Percentiles rank a stretch among this genome's conserved stretches.
Evolutionary conservation across 2,888 invertebrate species (phyloP).

Genomic region (Xanthia icteritia): DNA sequence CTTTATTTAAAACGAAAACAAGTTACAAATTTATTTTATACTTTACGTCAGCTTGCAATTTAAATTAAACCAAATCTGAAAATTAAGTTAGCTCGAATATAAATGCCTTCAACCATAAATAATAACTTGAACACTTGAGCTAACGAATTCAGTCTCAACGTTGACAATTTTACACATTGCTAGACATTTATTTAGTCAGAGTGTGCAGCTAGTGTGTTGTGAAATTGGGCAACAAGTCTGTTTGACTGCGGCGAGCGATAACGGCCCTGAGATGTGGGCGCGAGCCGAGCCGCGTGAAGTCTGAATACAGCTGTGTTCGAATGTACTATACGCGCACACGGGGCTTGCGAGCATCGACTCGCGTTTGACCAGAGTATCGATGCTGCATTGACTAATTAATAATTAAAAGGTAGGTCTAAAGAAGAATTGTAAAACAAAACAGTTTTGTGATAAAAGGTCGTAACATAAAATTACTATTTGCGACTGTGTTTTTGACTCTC

Average conservation of each 20-base stretch:
- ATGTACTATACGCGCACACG: neutral
- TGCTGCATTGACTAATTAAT: neutral
- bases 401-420: neutral
- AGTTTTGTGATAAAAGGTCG: neutral
- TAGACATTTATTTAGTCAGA: slow-evolving; percentile 51
- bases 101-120: slow-evolving; percentile 55
- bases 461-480: neutral
- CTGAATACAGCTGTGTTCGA: neutral
- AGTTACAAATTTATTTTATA: slow-evolving; percentile 26
- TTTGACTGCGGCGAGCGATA: slow-evolving; percentile 48
- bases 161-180: slow-evolving; percentile 62
- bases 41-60: slow-evolving; percentile 47
- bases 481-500: neutral
- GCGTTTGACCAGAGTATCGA: neutral
- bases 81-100: slow-evolving; percentile 42
- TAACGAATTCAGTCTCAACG: slow-evolving; percentile 27
- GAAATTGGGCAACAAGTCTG: slow-evolving; percentile 65
- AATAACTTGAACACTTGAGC: slow-evolving; percentile 53
- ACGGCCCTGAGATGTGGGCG: slow-evolving; percentile 30
- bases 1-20: slow-evolving; percentile 10
- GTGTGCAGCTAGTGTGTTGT: slow-evolving; percentile 54
- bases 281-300: neutral
- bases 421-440: neutral
- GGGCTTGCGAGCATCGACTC: neutral
- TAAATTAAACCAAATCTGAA: slow-evolving; percentile 54